Percentiles rank a stretch among this genome's conserved stretches.
Conservation (phyloP, 2,888 invertebrate genomes). For the Pycnomerus fuliginosus region DNA sequence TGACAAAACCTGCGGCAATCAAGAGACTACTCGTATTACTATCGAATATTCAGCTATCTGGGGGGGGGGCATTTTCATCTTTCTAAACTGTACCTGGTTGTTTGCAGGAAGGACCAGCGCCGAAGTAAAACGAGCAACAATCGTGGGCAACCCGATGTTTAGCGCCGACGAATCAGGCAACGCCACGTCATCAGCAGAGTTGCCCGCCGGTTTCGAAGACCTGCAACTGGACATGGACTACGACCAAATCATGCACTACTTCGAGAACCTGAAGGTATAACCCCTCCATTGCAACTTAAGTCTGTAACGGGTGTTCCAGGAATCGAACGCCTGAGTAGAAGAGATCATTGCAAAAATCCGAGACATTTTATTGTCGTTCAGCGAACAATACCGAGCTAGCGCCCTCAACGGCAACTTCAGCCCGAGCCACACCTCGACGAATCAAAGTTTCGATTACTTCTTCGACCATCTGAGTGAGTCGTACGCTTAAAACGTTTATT, state of each 20-base stretch:
- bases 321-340: slow-evolving; percentile 89
- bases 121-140: slow-evolving; percentile 80
- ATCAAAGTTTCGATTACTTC: slow-evolving; percentile 62
- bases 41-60: no score
- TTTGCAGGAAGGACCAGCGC: slow-evolving; percentile 53
- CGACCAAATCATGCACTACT: slow-evolving; percentile 97
- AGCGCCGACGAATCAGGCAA: slow-evolving; percentile 54
- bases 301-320: slow-evolving; percentile 52
- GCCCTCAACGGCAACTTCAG: slow-evolving; percentile 55
- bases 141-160: slow-evolving; percentile 88
- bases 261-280: slow-evolving; percentile 91
- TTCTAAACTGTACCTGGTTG: no score
- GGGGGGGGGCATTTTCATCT: no score
- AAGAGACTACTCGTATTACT: no score
- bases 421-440: slow-evolving; percentile 48
- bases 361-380: slow-evolving; percentile 74
- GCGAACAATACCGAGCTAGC: slow-evolving; percentile 61
- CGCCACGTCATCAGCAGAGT: slow-evolving; percentile 53
- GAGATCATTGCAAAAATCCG: slow-evolving; percentile 83
- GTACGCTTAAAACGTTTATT: slow-evolving; percentile 55
- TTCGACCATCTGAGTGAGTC: slow-evolving; percentile 67
- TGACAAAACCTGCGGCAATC: no score
- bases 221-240: slow-evolving; percentile 88
- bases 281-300: neutral
- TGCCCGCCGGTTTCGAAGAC: slow-evolving; percentile 76